A percentile compares a stretch with the other conserved stretches of the same genome.
These are phyloP conservation scores for Neoaliturus tenellus DNA, from an alignment of 2,888 invertebrate species.

Conservation along the genomic window DNA sequence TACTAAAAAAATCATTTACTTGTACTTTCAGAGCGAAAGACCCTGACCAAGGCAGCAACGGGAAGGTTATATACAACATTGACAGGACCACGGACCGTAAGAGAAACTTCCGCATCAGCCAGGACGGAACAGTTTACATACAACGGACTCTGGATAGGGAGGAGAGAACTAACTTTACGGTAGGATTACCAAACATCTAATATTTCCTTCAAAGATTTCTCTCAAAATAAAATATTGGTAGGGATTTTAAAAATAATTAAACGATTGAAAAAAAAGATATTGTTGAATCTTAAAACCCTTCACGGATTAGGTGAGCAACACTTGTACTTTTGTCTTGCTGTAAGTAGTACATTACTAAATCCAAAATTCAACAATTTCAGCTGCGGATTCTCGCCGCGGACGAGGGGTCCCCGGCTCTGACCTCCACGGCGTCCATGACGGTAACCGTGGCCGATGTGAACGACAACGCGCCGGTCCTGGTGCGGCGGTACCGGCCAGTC, in stretches of 20 bases:
- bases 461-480: slow-evolving; percentile 95
- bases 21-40: slow-evolving; percentile 88
- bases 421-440: slow-evolving; percentile 88
- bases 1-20: too few species aligned
- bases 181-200: too few species aligned
- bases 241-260: too few species aligned
- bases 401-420: slow-evolving; percentile 82
- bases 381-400: slow-evolving; percentile 95
- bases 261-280: too few species aligned
- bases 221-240: too few species aligned
- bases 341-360: too few species aligned
- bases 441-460: slow-evolving; percentile 97
- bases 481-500: slow-evolving; percentile 93
- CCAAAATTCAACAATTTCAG: too few species aligned
- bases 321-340: too few species aligned
- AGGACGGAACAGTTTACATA: slow-evolving; percentile 95
- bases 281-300: too few species aligned
- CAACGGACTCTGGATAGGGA: slow-evolving; percentile 94
- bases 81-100: slow-evolving; percentile 94
- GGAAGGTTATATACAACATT: slow-evolving; percentile 94
- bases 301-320: too few species aligned
- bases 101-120: slow-evolving; percentile 95
- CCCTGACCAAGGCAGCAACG: slow-evolving; percentile 95
- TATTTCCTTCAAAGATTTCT: too few species aligned
- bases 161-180: slow-evolving; percentile 94